phyloP scores from a whole-genome alignment of 2,797 vertebrate genomes.

The Zenarchopterus dispar region DNA sequence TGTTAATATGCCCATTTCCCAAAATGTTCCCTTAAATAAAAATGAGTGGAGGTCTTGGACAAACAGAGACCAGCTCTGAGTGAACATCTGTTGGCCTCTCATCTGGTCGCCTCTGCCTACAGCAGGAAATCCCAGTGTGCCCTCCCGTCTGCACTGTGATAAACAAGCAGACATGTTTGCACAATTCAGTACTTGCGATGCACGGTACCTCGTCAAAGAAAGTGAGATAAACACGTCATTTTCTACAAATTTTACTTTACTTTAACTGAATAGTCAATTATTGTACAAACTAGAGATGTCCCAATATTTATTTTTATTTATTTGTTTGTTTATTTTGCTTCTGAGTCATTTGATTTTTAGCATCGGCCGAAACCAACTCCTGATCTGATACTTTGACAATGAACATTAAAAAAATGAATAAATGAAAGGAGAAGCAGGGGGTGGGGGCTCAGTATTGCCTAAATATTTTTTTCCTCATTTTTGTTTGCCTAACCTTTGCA shows the following conservation, averaged over 20 bases:
- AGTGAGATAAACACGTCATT: constrained; percentile 10
- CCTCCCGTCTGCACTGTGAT: constrained; percentile 14
- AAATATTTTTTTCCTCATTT: too few species aligned
- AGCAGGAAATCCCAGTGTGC: neutral
- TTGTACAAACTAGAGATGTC: too few species aligned
- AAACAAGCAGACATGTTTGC: constrained; percentile 22
- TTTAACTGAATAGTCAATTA: constrained; percentile 9
- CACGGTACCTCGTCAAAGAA: constrained; percentile 8
- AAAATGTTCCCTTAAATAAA: constrained; percentile 16
- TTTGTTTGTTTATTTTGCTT: too few species aligned
- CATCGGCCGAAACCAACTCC: too few species aligned
- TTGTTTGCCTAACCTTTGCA: too few species aligned
- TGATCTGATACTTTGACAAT: too few species aligned
- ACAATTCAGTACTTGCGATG: constrained; percentile 13
- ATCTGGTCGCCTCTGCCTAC: constrained; percentile 6
- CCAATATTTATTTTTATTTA: too few species aligned
- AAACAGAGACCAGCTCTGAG: constrained; percentile 4
- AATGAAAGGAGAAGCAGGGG: too few species aligned
- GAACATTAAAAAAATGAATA: too few species aligned
- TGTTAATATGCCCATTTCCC: constrained; percentile 2
- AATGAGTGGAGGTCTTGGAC: constrained; percentile 8
- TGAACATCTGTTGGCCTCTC: constrained; percentile 25
- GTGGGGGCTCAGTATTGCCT: too few species aligned
- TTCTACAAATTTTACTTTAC: constrained; percentile 21
- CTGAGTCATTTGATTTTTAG: too few species aligned